These are phyloP conservation scores for Python bivittatus DNA, from an alignment of 2,113 vertebrate species.

Conservation along the genomic window DNA sequence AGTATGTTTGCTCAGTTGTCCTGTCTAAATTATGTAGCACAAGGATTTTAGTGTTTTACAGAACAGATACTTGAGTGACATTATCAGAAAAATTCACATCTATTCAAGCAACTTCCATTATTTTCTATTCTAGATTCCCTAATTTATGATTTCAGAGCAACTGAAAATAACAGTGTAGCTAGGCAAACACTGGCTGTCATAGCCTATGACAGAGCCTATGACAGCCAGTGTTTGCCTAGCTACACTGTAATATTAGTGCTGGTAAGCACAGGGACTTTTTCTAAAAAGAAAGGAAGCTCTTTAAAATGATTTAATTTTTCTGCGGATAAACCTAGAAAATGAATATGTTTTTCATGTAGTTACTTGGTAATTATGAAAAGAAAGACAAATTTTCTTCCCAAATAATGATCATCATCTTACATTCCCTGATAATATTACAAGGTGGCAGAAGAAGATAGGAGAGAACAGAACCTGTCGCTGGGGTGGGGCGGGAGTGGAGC, in stretches of 20 bases:
- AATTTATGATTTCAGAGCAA: not conserved
- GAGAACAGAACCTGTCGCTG: no score
- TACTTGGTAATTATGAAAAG: no score
- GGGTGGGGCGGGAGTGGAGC: no score
- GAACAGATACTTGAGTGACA: not conserved
- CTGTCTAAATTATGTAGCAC: not conserved
- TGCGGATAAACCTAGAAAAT: not conserved
- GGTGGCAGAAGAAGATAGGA: no score
- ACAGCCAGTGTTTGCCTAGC: not conserved
- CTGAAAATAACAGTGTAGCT: no score
- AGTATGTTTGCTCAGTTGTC: not conserved
- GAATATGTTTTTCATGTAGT: no score
- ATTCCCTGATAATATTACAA: no score
- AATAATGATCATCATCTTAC: no score
- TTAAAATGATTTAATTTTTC: not conserved
- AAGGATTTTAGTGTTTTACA: not conserved
- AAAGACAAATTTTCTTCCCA: no score
- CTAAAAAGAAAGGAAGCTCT: not conserved
- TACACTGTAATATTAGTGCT: not conserved
- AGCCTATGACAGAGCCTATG: no score
- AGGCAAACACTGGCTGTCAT: no score
- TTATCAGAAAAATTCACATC: not conserved
- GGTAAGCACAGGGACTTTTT: not conserved
- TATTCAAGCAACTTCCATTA: not conserved
- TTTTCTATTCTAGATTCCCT: not conserved